Evolutionary conservation across 2,888 invertebrate species (phyloP).

Genomic region (Diarsia brunnea): DNA sequence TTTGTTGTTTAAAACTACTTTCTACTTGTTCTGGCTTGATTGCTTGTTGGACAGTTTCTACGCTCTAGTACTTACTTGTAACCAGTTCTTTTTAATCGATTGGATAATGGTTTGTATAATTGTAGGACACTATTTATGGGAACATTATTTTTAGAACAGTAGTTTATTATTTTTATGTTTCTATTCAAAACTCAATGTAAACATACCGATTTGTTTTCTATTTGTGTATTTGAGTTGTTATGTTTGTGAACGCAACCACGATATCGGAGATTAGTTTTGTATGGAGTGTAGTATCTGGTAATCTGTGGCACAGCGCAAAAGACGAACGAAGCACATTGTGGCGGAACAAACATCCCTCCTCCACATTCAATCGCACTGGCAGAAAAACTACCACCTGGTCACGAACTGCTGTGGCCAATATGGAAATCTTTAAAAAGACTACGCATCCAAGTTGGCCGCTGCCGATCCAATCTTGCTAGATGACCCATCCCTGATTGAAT

Average conservation of each 20-base stretch:
- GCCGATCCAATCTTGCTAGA: too few relatives aligned
- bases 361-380: too few relatives aligned
- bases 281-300: too few relatives aligned
- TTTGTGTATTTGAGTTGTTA: neutral
- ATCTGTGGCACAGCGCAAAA: too few relatives aligned
- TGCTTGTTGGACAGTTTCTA: neutral
- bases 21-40: slow-evolving; percentile 16
- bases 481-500: too few relatives aligned
- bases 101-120: neutral
- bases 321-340: too few relatives aligned
- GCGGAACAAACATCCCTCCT: too few relatives aligned
- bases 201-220: neutral
- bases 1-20: slow-evolving; percentile 46
- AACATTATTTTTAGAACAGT: too few relatives aligned
- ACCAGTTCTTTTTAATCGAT: slow-evolving; percentile 14
- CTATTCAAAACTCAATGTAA: neutral
- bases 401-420: too few relatives aligned
- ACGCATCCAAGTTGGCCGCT: too few relatives aligned
- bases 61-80: slow-evolving; percentile 4
- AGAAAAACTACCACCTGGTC: too few relatives aligned
- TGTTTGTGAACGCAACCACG: neutral
- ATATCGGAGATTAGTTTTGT: neutral
- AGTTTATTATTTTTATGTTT: neutral
- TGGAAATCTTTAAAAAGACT: too few relatives aligned
- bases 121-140: neutral